These are phyloP conservation scores for Oscarella lobularis DNA, from an alignment of 37 sponge, comb jelly and placozoan species.

Conservation along the genomic window DNA sequence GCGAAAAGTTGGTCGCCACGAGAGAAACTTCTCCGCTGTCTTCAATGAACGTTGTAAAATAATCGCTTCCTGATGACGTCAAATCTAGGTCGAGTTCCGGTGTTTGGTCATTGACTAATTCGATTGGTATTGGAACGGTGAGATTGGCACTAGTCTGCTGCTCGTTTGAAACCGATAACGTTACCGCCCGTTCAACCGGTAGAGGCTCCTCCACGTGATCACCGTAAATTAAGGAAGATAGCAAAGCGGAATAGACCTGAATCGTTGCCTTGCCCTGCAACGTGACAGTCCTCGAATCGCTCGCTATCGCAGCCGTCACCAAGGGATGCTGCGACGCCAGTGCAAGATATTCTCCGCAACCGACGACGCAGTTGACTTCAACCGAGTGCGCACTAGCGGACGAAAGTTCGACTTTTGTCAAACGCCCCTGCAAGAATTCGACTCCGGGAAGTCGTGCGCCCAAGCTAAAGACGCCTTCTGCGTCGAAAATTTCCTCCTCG, in stretches of 20 bases:
- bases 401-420: neutral
- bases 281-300: neutral
- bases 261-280: neutral
- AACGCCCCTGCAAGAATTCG: neutral
- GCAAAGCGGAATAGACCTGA: neutral
- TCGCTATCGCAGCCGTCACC: neutral
- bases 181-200: neutral
- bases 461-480: neutral
- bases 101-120: neutral
- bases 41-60: neutral
- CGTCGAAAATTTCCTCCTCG: neutral
- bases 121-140: neutral
- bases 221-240: neutral
- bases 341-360: neutral
- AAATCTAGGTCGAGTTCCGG: neutral
- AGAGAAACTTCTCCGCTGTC: neutral
- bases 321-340: neutral
- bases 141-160: neutral
- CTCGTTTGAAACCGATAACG: neutral
- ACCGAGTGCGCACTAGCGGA: neutral
- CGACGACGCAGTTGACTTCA: neutral
- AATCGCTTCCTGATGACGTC: neutral
- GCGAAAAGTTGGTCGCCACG: neutral
- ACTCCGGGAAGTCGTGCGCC: neutral
- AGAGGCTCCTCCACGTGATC: neutral